A percentile compares a stretch with the other conserved stretches of the same genome.
Evolutionary conservation across 2,888 invertebrate species (phyloP).

Genomic region (Aelia acuminata): DNA sequence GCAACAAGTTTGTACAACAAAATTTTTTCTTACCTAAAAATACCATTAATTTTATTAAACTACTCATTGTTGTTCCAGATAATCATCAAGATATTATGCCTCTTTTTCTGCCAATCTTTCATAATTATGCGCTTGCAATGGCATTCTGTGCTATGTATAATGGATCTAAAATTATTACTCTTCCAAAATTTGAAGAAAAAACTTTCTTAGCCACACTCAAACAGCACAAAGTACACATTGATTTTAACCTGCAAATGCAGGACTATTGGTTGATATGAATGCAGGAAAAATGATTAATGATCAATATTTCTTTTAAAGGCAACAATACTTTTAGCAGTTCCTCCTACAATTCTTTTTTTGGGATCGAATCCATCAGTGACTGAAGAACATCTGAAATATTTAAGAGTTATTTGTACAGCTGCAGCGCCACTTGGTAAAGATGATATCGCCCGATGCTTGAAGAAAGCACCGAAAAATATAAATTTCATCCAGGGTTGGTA

Average conservation of each 20-base stretch:
- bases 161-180: conserved; percentile 77
- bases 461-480: conserved; percentile 25
- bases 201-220: conserved; percentile 77
- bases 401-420: conserved; percentile 60
- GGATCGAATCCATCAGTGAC: conserved; percentile 57
- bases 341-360: conserved; percentile 62
- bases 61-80: conserved; percentile 66
- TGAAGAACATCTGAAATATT: conserved; percentile 61
- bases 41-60: too few relatives aligned
- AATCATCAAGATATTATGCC: conserved; percentile 74
- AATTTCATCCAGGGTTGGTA: conserved; percentile 18
- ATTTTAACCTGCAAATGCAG: too few relatives aligned
- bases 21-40: too few relatives aligned
- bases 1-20: too few relatives aligned
- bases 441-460: conserved; percentile 58
- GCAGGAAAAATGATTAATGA: neutral
- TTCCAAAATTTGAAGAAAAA: conserved; percentile 83
- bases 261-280: too few relatives aligned
- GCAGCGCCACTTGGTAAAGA: conserved; percentile 62
- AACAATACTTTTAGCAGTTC: conserved; percentile 34
- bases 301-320: conserved; percentile 20
- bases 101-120: conserved; percentile 84
- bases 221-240: conserved; percentile 73
- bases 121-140: conserved; percentile 83
- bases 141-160: conserved; percentile 75